Percentiles rank a stretch among this genome's conserved stretches.
Conservation (phyloP, 2,113 vertebrate genomes). For the Pelecanoides urinatrix region DNA sequence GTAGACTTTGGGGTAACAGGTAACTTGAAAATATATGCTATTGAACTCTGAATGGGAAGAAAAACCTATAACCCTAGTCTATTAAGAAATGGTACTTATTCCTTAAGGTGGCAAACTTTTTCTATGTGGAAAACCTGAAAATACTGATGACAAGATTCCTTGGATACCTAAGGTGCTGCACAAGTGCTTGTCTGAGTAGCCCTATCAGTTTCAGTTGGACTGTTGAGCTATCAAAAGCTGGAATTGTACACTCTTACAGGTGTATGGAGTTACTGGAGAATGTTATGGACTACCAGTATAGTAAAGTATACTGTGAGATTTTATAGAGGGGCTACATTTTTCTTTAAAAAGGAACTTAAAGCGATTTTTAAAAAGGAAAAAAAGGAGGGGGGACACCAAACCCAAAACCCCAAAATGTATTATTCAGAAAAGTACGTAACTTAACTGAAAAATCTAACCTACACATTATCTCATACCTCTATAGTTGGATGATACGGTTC, state of each 20-base stretch:
- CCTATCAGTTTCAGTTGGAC: background rate
- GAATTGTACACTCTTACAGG: accelerated
- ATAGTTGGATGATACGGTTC: background rate
- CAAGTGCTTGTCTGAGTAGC: accelerated
- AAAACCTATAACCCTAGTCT: background rate
- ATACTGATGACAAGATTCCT: background rate
- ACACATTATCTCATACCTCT: background rate
- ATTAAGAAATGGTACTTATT: background rate
- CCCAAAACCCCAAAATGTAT: background rate
- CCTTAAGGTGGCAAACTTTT: background rate
- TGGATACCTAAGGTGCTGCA: background rate
- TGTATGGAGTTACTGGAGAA: background rate
- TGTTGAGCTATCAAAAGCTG: background rate
- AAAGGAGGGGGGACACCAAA: no score
- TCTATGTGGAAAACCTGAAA: background rate
- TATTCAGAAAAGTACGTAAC: background rate
- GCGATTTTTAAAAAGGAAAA: background rate
- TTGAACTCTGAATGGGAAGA: background rate
- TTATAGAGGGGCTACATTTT: background rate
- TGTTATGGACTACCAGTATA: background rate
- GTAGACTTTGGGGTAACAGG: background rate
- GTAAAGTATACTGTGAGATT: background rate
- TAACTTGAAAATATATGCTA: background rate
- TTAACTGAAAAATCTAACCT: background rate
- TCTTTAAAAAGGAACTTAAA: background rate